These are phyloP conservation scores for Stomatorhinus walkeri DNA, from an alignment of 2,797 vertebrate species.

Conservation along the genomic window DNA sequence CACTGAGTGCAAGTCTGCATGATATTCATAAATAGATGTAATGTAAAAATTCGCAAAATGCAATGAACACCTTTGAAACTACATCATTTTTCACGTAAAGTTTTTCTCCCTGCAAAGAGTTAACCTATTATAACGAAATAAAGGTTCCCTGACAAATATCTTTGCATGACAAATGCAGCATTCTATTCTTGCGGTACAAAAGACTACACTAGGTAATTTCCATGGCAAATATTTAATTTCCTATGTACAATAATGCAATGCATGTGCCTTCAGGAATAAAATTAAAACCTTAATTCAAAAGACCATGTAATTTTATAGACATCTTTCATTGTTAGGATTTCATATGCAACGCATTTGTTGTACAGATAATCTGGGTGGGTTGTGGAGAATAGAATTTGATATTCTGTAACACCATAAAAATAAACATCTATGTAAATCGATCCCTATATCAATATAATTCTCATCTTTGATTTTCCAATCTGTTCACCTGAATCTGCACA, in stretches of 20 bases:
- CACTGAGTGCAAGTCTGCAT: not conserved
- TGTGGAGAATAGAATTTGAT: not conserved
- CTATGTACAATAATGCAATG: not conserved
- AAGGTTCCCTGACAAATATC: not conserved
- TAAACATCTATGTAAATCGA: not conserved
- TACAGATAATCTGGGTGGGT: not conserved
- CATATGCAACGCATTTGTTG: not conserved
- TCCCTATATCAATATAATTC: not conserved
- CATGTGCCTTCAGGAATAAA: not conserved
- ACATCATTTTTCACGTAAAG: not conserved
- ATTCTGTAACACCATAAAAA: not conserved
- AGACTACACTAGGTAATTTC: not conserved
- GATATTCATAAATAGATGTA: not conserved
- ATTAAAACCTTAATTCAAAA: not conserved
- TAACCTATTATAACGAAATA: not conserved
- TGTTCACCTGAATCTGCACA: not conserved
- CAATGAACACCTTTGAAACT: not conserved
- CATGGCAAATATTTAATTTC: not conserved
- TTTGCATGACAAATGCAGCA: not conserved
- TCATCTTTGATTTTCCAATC: not conserved
- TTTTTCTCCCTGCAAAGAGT: not conserved
- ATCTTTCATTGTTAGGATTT: not conserved
- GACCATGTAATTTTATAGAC: not conserved
- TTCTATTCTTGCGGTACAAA: not conserved
- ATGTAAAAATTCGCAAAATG: not conserved